Conservation (phyloP, 2,113 vertebrate species). For the Otus sunia region DNA sequence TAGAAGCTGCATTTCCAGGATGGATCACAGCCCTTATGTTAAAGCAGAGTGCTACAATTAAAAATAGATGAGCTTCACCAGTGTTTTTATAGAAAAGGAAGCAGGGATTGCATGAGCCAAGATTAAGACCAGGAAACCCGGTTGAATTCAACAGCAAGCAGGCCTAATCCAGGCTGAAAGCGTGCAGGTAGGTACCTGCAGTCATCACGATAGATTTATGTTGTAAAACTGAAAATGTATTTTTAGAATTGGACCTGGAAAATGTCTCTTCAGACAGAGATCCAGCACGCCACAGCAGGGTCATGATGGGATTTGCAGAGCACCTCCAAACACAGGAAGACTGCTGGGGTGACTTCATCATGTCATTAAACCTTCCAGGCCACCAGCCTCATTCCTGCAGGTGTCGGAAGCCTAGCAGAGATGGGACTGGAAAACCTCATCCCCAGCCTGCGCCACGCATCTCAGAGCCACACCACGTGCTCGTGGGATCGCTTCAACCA, state of each 20-base stretch:
- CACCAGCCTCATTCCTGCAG: background rate
- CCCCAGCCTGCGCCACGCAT: background rate
- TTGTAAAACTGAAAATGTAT: background rate
- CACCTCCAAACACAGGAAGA: background rate
- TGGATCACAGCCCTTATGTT: background rate
- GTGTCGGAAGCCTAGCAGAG: background rate
- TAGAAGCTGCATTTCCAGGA: background rate
- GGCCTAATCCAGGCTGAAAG: background rate
- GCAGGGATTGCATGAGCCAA: background rate
- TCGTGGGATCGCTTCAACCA: rapidly evolving
- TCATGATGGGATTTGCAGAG: background rate
- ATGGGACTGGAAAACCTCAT: background rate
- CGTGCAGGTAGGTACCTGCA: background rate
- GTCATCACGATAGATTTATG: background rate
- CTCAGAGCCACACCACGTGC: background rate
- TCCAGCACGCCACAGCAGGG: background rate
- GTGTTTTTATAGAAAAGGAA: background rate
- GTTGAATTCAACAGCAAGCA: background rate
- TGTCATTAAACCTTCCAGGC: background rate
- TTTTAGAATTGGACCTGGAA: background rate
- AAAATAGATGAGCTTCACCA: background rate
- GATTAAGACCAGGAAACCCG: background rate
- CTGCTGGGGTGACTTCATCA: background rate
- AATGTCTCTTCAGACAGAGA: background rate
- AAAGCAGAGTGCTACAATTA: background rate